These are phyloP conservation scores for Neostethus bicornis DNA, from an alignment of 2,797 vertebrate genomes.

Conservation along the genomic window DNA sequence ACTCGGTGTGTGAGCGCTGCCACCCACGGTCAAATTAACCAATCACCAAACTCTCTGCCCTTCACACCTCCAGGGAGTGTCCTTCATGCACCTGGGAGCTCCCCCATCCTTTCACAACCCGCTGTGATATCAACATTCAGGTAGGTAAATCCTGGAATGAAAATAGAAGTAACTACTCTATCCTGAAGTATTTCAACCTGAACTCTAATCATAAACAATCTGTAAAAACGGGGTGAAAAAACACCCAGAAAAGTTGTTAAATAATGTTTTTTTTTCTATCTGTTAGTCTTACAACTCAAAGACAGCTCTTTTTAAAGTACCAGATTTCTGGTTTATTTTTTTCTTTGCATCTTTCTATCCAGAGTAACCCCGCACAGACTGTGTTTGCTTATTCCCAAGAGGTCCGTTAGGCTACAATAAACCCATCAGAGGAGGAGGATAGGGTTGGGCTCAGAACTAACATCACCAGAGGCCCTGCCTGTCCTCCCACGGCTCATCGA, in stretches of 20 bases:
- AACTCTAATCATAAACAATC: not conserved
- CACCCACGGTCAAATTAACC: constrained; percentile 85
- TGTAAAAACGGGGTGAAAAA: not conserved
- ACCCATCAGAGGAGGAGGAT: constrained; percentile 79
- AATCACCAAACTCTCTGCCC: constrained; percentile 56
- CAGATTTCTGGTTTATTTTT: not conserved
- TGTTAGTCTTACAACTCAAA: too few species aligned
- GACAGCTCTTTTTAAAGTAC: not conserved
- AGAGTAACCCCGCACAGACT: constrained; percentile 25
- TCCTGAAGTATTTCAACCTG: not conserved
- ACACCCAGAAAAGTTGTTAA: not conserved
- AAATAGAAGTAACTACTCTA: not conserved
- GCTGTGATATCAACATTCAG: not conserved
- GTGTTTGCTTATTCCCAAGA: constrained; percentile 71
- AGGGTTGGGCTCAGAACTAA: constrained; percentile 78
- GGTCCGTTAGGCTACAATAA: constrained; percentile 86
- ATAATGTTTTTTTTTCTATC: too few species aligned
- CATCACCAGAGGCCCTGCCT: constrained; percentile 63
- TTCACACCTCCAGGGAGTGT: constrained; percentile 72
- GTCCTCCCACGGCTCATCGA: constrained; percentile 77
- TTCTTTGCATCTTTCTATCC: constrained; percentile 19
- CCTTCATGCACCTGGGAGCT: constrained; percentile 85
- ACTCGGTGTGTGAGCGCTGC: constrained; percentile 82
- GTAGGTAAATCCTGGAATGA: constrained; percentile 12
- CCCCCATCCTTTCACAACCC: constrained; percentile 7